These are phyloP conservation scores for Nyctalus aviator DNA, from an alignment of 2,797 vertebrate genomes.

Conservation along the genomic window DNA sequence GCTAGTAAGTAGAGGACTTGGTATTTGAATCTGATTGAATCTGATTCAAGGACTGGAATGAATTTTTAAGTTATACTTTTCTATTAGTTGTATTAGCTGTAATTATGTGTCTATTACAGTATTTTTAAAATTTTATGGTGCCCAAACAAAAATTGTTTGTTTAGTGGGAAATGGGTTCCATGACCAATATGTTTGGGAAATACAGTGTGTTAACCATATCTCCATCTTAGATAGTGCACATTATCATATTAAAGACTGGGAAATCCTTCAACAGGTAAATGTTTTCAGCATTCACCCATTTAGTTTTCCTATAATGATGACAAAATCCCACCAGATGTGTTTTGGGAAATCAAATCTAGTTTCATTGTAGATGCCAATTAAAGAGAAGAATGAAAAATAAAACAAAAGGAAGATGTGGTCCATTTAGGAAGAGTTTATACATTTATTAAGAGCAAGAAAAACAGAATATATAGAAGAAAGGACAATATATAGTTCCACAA, in stretches of 20 bases:
- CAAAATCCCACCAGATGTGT: not conserved
- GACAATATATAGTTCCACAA: not conserved
- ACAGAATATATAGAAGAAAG: not conserved
- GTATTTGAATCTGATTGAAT: not conserved
- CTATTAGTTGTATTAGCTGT: not conserved
- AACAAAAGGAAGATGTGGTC: not conserved
- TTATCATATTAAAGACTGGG: not conserved
- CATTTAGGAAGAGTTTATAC: not conserved
- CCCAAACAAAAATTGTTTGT: not conserved
- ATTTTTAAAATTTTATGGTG: not conserved
- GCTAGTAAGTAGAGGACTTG: not conserved
- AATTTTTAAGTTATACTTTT: not conserved
- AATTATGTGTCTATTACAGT: not conserved
- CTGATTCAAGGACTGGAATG: not conserved
- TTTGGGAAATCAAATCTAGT: not conserved
- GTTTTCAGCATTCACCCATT: not conserved
- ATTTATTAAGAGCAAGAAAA: constrained; percentile 36
- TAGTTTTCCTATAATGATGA: not conserved
- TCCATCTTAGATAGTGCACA: not conserved
- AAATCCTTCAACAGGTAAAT: not conserved
- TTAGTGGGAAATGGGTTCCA: not conserved
- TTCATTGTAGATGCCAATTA: not conserved
- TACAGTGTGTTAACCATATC: not conserved
- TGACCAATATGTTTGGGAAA: constrained; percentile 17
- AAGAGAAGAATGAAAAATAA: not conserved